phyloP scores from a whole-genome alignment of 64 coral and sea anemone species.

The Montipora efflorescens region DNA sequence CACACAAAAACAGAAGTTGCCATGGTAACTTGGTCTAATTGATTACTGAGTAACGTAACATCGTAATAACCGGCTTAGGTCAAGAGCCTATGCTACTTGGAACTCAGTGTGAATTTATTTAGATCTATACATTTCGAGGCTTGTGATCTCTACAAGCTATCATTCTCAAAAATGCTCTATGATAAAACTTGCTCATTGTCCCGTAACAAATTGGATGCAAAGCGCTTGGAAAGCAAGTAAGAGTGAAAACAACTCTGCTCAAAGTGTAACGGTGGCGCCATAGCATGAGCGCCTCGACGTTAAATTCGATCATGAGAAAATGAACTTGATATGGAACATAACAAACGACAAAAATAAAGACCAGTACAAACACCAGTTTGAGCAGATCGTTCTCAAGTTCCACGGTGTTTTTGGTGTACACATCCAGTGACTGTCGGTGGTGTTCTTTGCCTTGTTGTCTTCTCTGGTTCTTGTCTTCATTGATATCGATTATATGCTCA shows the following conservation, averaged over 20 bases:
- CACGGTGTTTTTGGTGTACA: constrained; percentile 16
- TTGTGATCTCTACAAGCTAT: constrained; percentile 35
- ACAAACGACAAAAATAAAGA: constrained; percentile 64
- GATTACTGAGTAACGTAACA: too few species aligned
- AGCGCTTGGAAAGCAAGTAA: constrained; percentile 60
- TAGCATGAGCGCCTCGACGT: background rate
- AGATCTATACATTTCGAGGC: background rate
- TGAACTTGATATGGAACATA: constrained; percentile 56
- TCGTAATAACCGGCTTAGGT: too few species aligned
- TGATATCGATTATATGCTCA: background rate
- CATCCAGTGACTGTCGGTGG: background rate
- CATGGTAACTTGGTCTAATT: too few species aligned
- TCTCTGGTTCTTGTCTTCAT: background rate
- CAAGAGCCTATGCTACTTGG: too few species aligned
- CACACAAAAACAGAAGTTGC: too few species aligned
- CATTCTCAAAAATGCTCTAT: constrained; percentile 47
- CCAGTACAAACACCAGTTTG: constrained; percentile 65
- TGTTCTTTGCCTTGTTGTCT: background rate
- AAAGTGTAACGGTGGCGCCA: constrained; percentile 43
- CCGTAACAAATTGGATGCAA: constrained; percentile 80
- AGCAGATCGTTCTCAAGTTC: constrained; percentile 57
- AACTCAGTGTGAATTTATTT: too few species aligned
- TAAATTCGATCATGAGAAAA: constrained; percentile 52
- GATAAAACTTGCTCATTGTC: constrained; percentile 75
- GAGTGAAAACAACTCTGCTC: background rate